Evolutionary conservation across 2,113 vertebrate species (phyloP), one percentile per base, ranked within the genome.

Genomic region (Rhabdomys dilectus): DNA sequence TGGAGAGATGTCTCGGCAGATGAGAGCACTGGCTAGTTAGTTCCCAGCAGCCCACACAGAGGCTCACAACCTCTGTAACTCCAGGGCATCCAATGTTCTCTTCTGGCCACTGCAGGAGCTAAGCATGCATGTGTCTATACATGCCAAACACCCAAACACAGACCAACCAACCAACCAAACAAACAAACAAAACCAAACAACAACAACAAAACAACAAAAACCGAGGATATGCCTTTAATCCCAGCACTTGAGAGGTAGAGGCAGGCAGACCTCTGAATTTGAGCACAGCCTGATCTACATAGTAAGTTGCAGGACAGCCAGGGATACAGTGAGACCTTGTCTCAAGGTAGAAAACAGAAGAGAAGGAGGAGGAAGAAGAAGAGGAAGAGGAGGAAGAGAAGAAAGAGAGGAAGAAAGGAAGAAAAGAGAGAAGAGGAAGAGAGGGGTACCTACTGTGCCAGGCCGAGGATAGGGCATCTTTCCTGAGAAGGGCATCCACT

Each of bases 401-500:
- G 66, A 68, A 34, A 34, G 66, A 7, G 22, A 58, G 58, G 21
- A 58, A 58, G 58, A 51, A 51, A 51, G 16, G 17, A 21, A 51
- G 26, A 22, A 24, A 34, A 36, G 26, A 72, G 0, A 4, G 0
- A 53, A 16, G 16, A 31, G 26, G 16, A 45, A 39, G 36, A 0
- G 6, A 45, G 26, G n/a, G 26, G 7, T 93, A 92, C 99, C 99
- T 97, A 99, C 99, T 0, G 99, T 99, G 98, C 99, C 99, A 0
- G 99, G 99, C 36, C 99, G 98, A 36, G 99, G 99, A 93, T 99
- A 99, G 16, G 99, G 99, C 98, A 99, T 99, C 98, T 99, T 99
- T 94, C 99, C 99, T 0, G 99, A 99, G 98, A 99, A 99, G 51
- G 99, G 99, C 98, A 99, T 99, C 99, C 99, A 99, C 98, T 99